Evolutionary conservation across 2,797 vertebrate species (phyloP).

Genomic region (Myotis pilosus): DNA sequence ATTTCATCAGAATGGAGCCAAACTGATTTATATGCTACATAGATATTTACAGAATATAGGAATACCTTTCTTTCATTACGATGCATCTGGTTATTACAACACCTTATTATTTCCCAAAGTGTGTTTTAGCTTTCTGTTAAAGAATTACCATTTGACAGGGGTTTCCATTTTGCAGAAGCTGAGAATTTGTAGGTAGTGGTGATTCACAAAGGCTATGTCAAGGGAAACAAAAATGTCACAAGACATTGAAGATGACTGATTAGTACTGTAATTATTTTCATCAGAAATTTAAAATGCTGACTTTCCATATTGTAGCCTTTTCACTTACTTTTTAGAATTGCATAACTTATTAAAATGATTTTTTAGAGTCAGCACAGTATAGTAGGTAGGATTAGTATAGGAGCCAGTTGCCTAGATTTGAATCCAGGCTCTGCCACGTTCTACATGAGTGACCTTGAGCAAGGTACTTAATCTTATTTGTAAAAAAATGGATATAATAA

Average conservation of each 20-base stretch:
- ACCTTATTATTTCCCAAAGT: background rate
- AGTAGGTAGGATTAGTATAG: background rate
- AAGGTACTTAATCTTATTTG: background rate
- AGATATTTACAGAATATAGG: background rate
- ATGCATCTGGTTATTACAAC: background rate
- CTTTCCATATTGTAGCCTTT: background rate
- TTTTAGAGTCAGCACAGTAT: background rate
- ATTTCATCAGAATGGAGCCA: conserved; percentile 18
- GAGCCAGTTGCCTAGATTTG: background rate
- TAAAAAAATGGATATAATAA: background rate
- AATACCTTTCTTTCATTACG: background rate
- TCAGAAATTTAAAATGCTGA: background rate
- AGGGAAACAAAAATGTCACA: background rate
- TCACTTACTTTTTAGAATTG: background rate
- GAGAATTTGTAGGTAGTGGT: background rate
- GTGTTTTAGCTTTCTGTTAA: background rate
- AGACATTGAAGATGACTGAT: background rate
- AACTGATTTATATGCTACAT: background rate
- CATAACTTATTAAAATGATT: background rate
- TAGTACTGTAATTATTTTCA: background rate
- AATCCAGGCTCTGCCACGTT: background rate
- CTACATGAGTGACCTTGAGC: background rate
- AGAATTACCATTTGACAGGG: background rate
- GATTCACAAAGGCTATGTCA: background rate
- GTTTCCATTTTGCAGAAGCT: background rate